Evolutionary conservation across 2,797 vertebrate genomes (phyloP), one percentile per base, ranked within the genome.

Genomic region (Arctocebus calabarensis): DNA sequence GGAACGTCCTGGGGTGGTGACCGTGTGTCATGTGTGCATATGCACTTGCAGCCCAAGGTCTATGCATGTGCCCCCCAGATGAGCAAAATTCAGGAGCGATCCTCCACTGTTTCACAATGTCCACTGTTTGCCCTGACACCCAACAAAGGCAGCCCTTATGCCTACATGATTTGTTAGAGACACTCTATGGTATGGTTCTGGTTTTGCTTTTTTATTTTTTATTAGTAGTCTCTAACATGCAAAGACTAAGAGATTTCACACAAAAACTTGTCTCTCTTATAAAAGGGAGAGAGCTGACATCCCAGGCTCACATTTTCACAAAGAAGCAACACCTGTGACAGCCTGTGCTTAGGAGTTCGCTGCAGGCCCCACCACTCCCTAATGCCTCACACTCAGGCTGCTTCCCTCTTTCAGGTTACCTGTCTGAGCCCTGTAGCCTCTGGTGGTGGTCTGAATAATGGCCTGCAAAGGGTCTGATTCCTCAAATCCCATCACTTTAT

Each of bases 21-120:
- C 0, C 0, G 16, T 7, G n/a, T 20, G 19, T 45, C 25, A 29
- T 6, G 32, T 4, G 32, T 22, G 5, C 34, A 4, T 1, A 55
- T 25, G 40, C 6, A 8, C n/a, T 4, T 40, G 66, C 10, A 22
- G n/a, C 10, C 32, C 74, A 17, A 9, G 0, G 8, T 37, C 79
- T 78, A 2, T 2, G 37, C 4, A 0, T 7, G n/a, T 61, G 34
- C 55, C 37, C 55, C 62, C 27, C 8, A 19, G 19, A 34, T 3
- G n/a, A 64, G 48, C 4, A 16, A 16, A 14, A 5, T 8, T 22
- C 16, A 34, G 34, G 32, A 59, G 29, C 14, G 4, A 52, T 1
- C 1, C 62, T 12, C 61, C 11, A 19, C 19, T 20, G 22, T 7
- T 61, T n/a, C 61, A 48, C 25, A 22, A 23, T 1, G 4, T 7